Base-by-base conservation (phyloP, 2,888 invertebrate species). In the Pristionchus entomophagus region DNA sequence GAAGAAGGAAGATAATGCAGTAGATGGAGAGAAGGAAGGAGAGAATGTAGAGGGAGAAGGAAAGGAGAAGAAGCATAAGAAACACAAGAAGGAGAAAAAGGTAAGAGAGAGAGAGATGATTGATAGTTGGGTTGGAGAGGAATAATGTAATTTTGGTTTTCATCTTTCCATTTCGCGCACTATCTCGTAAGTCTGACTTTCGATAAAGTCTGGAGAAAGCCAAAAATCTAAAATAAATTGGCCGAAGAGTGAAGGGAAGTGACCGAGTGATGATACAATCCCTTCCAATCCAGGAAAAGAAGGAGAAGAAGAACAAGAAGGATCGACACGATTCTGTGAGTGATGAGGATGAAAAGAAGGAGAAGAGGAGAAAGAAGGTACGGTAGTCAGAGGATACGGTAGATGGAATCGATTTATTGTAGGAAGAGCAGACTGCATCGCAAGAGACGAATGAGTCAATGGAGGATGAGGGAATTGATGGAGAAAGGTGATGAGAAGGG, bases 61-160 rank as follows among this genome's bases (percentile, higher is more conserved):
- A 14, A 73, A 73, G 51, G 73, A 84, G 51, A 73, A 73, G 49
- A 45, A 88, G 81, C 81, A 87, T 26, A 77, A 86, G 59, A 84
- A 86, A 35, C 49, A 84, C 19, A 53, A 78, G 53, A 86, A 86
- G 86, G 85, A 84, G 19, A 86, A 88, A 62, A 87, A 87, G 81
- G 85, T 86, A 22, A 41, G 84, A n/a, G n/a, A n/a, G n/a, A n/a
- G n/a, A n/a, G n/a, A n/a, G n/a, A n/a, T 22, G 32, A 78, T 59
- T 65, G 59, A 38, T 62, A 19, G 19, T 29, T 78, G 2, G n/a
- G 38, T 19, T n/a, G n/a, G n/a, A n/a, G n/a, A n/a, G n/a, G n/a
- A n/a, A n/a, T n/a, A n/a, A n/a, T n/a, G n/a, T n/a, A n/a, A n/a
- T n/a, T n/a, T n/a, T n/a, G n/a, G n/a, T n/a, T n/a, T n/a, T n/a